Evolutionary conservation across 2,113 vertebrate species (phyloP), one percentile per base, ranked within the genome.

Genomic region (Centropristis striata): DNA sequence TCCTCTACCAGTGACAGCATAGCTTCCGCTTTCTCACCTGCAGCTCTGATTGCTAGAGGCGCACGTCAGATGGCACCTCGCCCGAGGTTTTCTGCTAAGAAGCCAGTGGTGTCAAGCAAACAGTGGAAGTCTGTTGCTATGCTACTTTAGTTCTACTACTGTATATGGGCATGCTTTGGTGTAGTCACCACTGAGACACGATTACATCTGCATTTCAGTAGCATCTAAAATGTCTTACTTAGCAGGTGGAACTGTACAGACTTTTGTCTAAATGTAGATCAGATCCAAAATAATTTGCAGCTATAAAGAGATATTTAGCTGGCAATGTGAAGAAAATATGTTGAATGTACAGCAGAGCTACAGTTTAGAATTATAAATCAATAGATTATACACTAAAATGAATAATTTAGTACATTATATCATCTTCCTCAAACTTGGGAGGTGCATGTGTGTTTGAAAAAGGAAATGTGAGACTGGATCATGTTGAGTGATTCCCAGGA

Each of bases 41-140:
- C 93, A 23, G 96, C 95, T 78, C 93, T 96, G 18, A 97, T 96
- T 94, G 95, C 94, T 80, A 85, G 89, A 91, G 75, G 88, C 89
- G n/a, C 94, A 68, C 92, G 94, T 84, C 95, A 96, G 87, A 92
- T 96, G 90, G 96, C 97, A 86, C 98, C 98, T 0, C 95, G 95
- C 92, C 98, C 98, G 81, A 99, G 95, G 81, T 99, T 99, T 92
- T 98, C 97, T 70, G 98, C 98, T 71, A 99, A 96, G 95, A 99
- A 97, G 92, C 95, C 96, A 63, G 94, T 93, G 1, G 93, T 94
- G 86, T 77, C 86, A 57, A 90, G 93, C 71, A 97, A 97, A 96
- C 96, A 97, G 91, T 99, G 98, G 98, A 98, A 94, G 92, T 95
- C 97, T 72, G 95, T 98, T 3, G 65, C 94, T 46, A 90, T 94